Evolutionary conservation across 2,113 vertebrate genomes (phyloP).

Genomic region (Myrmecobius fasciatus): DNA sequence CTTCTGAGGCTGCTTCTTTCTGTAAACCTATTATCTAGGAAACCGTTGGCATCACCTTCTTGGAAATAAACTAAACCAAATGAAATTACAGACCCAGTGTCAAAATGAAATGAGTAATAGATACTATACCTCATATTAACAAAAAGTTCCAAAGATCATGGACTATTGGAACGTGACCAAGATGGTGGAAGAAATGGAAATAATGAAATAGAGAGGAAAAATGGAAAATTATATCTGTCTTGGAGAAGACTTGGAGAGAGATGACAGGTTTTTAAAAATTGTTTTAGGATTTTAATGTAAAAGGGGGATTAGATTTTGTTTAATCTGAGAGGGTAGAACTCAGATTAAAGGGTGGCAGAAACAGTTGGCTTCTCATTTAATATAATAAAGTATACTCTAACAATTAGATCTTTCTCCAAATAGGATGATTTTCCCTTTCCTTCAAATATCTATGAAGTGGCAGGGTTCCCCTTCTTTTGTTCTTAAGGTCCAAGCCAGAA

Average conservation of each 20-base stretch:
- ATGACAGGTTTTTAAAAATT: background rate
- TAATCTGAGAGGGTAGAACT: background rate
- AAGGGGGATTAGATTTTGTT: background rate
- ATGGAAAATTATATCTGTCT: background rate
- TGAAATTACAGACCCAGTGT: background rate
- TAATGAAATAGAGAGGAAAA: background rate
- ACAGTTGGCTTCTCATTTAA: background rate
- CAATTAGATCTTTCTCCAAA: background rate
- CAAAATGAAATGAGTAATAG: background rate
- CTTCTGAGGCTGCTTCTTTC: no score
- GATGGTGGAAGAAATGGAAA: background rate
- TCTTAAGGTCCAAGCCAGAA: constrained; percentile 43
- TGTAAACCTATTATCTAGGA: no score
- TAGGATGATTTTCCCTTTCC: background rate
- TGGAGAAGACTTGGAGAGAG: background rate
- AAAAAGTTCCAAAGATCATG: background rate
- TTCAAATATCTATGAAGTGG: background rate
- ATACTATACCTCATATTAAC: background rate
- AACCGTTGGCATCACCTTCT: no score
- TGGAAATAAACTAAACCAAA: background rate
- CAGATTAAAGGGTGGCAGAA: background rate
- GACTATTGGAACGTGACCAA: background rate
- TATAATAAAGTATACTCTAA: background rate
- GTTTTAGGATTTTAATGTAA: background rate
- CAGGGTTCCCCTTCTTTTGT: background rate